A percentile compares a stretch with the other conserved stretches of the same genome.
phyloP scores from a whole-genome alignment of 2,888 invertebrate genomes.

The Pristionchus japonicus region DNA sequence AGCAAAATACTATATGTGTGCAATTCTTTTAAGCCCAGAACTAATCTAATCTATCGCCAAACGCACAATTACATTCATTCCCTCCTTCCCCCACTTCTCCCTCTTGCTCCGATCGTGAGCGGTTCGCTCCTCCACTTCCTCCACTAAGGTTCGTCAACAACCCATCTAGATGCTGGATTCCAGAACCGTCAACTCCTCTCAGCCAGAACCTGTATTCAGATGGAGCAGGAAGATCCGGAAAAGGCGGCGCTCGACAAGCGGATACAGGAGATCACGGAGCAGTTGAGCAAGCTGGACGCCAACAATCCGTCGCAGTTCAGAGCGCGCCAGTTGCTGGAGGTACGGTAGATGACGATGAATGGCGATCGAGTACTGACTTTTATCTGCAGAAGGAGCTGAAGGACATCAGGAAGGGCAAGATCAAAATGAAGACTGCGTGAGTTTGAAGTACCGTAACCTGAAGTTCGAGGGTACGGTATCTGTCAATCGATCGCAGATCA shows the following conservation, averaged over 20 bases:
- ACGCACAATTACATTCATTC: background rate
- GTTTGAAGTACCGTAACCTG: background rate
- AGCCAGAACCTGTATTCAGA: background rate
- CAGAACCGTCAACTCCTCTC: background rate
- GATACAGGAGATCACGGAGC: slow-evolving; percentile 7
- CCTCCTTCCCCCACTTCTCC: background rate
- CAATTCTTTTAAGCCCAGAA: no score
- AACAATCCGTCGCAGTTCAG: slow-evolving; percentile 32
- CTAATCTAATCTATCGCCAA: background rate
- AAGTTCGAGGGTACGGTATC: background rate
- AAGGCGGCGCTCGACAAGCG: background rate
- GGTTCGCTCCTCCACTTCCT: background rate
- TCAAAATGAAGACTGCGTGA: background rate
- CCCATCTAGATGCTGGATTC: no score
- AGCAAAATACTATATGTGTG: no score
- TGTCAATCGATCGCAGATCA: background rate
- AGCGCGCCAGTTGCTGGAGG: slow-evolving; percentile 2
- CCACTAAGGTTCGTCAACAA: background rate
- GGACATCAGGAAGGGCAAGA: slow-evolving; percentile 5
- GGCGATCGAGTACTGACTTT: background rate
- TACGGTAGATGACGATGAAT: background rate
- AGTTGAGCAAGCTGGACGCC: background rate
- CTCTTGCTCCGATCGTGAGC: background rate
- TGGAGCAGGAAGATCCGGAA: slow-evolving; percentile 20
- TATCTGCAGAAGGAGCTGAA: background rate